Conservation (phyloP, 1,140 invertebrate species). For the Lepidurus packardi region DNA sequence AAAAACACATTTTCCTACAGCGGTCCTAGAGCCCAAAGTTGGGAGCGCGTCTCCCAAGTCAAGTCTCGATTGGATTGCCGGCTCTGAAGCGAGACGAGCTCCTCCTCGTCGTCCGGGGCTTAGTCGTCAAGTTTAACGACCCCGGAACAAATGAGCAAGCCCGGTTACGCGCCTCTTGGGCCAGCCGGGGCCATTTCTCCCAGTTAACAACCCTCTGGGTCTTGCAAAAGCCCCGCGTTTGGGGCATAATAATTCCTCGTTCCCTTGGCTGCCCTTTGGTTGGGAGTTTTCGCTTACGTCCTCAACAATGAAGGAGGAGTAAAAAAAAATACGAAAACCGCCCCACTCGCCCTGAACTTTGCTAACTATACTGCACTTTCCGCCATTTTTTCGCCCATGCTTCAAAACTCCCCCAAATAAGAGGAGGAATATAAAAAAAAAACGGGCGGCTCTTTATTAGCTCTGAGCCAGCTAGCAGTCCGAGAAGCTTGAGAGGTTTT, state of each 20-base stretch:
- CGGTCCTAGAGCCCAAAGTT: neutral
- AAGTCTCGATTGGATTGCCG: slow-evolving; percentile 3
- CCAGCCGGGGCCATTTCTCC: neutral
- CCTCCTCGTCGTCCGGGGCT: neutral
- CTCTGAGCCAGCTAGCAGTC: neutral
- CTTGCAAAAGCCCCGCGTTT: neutral
- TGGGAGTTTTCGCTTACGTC: neutral
- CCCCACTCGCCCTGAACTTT: too few species aligned
- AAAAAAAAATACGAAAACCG: too few species aligned
- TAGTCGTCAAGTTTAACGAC: neutral
- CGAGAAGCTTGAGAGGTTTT: neutral
- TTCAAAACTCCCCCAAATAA: neutral
- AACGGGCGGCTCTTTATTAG: neutral
- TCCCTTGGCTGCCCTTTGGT: neutral
- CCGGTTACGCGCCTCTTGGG: neutral
- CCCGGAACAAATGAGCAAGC: neutral
- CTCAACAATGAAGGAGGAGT: neutral
- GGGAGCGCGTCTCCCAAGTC: neutral
- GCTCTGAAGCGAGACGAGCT: neutral
- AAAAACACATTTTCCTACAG: too few species aligned
- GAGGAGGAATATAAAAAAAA: neutral
- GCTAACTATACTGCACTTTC: too few species aligned
- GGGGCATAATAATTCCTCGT: neutral
- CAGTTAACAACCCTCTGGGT: neutral
- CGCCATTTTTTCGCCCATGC: neutral